Percentiles rank a stretch among this genome's conserved stretches.
Conservation (phyloP, 2,888 invertebrate genomes). For the Piscicola geometra region DNA sequence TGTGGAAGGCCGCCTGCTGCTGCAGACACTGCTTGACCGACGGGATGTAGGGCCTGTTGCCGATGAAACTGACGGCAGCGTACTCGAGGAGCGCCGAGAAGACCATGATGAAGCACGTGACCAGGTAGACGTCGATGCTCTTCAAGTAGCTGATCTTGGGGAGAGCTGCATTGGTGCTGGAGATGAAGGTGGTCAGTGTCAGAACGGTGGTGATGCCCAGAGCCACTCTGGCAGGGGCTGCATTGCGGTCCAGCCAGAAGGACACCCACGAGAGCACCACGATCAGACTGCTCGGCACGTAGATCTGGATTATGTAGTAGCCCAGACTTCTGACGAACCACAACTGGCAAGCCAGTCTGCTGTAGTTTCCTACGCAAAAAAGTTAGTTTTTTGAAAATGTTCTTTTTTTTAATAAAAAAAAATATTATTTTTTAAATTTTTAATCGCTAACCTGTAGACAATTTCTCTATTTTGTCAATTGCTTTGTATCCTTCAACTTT, state of each 20-base stretch:
- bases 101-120: slow-evolving; percentile 97
- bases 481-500: slow-evolving; percentile 49
- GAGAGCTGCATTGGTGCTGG: slow-evolving; percentile 54
- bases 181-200: slow-evolving; percentile 56
- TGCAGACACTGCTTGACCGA: too few relatives aligned
- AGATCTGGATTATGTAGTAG: slow-evolving; percentile 63
- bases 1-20: too few relatives aligned
- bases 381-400: too few relatives aligned
- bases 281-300: slow-evolving; percentile 59
- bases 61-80: slow-evolving; percentile 90
- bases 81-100: slow-evolving; percentile 95
- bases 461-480: slow-evolving; percentile 49
- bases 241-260: slow-evolving; percentile 57
- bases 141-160: slow-evolving; percentile 56
- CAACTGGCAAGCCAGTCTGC: slow-evolving; percentile 61
- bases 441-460: slow-evolving; percentile 50
- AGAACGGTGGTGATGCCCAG: slow-evolving; percentile 54
- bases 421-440: too few relatives aligned
- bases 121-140: slow-evolving; percentile 85
- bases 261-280: slow-evolving; percentile 68
- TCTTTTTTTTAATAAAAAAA: too few relatives aligned
- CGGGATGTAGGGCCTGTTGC: not conserved
- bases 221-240: slow-evolving; percentile 54
- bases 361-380: slow-evolving; percentile 51
- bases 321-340: slow-evolving; percentile 76